These are phyloP conservation scores for Camponotus fellah DNA, from an alignment of 2,888 invertebrate genomes.

Conservation along the genomic window DNA sequence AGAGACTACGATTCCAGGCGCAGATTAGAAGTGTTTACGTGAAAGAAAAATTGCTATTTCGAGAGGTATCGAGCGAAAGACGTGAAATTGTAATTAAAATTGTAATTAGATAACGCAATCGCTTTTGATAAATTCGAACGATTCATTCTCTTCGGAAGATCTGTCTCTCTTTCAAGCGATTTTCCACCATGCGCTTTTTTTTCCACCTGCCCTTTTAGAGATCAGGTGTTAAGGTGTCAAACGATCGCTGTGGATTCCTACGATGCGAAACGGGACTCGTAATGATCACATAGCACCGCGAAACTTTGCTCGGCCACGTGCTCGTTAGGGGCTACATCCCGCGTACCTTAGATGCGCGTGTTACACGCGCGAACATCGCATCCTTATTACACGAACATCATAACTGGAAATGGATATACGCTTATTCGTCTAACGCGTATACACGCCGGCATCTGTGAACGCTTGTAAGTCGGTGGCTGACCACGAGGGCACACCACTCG, in stretches of 20 bases:
- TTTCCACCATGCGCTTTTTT: background rate
- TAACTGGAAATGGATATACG: constrained; percentile 55
- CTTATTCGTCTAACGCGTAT: constrained; percentile 41
- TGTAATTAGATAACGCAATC: constrained; percentile 2
- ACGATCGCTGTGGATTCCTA: constrained; percentile 39
- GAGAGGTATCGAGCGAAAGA: background rate
- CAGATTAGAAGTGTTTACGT: background rate
- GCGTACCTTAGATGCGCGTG: constrained; percentile 35
- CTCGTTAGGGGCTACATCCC: constrained; percentile 46
- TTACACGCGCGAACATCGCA: constrained; percentile 52
- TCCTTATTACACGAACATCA: constrained; percentile 53
- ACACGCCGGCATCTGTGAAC: constrained; percentile 25
- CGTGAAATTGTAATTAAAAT: constrained; percentile 27
- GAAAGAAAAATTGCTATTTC: background rate
- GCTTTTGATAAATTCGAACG: background rate
- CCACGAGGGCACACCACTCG: constrained; percentile 40
- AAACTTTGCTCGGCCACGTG: constrained; percentile 55
- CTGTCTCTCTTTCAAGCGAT: background rate
- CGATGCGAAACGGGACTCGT: constrained; percentile 42
- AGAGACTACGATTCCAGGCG: background rate
- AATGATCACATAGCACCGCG: constrained; percentile 44
- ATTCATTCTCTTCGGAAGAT: background rate
- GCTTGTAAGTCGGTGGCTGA: constrained; percentile 45
- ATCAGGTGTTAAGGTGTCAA: constrained; percentile 44
- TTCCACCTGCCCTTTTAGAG: constrained; percentile 3